These are phyloP conservation scores for Trichomalopsis sarcophagae DNA, from an alignment of 1,140 invertebrate species.

Conservation along the genomic window DNA sequence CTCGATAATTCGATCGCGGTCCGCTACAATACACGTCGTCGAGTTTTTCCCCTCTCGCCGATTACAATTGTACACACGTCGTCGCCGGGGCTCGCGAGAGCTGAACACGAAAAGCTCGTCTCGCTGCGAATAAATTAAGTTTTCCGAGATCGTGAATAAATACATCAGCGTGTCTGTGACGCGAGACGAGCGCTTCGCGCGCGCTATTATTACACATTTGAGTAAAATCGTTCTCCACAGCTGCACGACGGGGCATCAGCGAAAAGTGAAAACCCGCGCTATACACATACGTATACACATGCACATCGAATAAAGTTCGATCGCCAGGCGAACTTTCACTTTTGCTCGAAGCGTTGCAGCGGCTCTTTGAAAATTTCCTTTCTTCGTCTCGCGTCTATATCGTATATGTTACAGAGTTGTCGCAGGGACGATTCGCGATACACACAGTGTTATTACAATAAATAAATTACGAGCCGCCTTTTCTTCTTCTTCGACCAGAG, in stretches of 20 bases:
- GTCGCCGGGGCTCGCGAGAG: not conserved
- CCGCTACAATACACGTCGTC: conserved; percentile 53
- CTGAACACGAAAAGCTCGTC: not conserved
- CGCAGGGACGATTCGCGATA: too few relatives aligned
- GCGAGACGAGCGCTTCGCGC: not conserved
- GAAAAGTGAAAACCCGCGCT: not conserved
- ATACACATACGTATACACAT: conserved; percentile 36
- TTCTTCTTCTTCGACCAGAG: too few relatives aligned
- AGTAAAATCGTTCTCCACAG: not conserved
- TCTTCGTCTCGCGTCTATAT: too few relatives aligned
- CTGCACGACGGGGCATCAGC: not conserved
- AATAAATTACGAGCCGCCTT: too few relatives aligned
- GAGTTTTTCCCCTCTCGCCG: not conserved
- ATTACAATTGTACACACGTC: not conserved
- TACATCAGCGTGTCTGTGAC: not conserved
- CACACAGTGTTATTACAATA: too few relatives aligned
- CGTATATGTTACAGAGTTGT: too few relatives aligned
- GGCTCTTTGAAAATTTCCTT: too few relatives aligned
- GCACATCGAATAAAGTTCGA: too few relatives aligned
- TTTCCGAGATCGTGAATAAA: not conserved
- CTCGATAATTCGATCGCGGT: conserved; percentile 66
- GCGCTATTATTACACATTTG: not conserved
- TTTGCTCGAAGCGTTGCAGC: too few relatives aligned
- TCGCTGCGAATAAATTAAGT: too few relatives aligned
- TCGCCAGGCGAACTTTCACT: too few relatives aligned